A percentile compares a stretch with the other conserved stretches of the same genome.
Conservation (phyloP, 2,797 vertebrate genomes). For the Lagorchestes hirsutus region DNA sequence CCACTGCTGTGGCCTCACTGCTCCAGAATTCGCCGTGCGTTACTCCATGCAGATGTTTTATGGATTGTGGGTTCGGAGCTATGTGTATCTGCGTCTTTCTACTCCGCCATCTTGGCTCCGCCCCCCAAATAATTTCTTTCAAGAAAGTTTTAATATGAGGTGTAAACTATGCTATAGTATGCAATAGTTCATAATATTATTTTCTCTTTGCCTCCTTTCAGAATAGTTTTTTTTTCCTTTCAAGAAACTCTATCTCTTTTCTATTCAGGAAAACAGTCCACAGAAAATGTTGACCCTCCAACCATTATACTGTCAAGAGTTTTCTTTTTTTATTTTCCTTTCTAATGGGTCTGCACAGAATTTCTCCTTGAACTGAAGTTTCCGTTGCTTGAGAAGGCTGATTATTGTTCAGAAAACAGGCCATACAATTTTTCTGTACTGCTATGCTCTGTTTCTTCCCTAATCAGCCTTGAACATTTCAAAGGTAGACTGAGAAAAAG, state of each 20-base stretch:
- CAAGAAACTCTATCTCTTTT: neutral
- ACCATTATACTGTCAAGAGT: neutral
- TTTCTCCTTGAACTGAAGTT: neutral
- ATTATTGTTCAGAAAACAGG: neutral
- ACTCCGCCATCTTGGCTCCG: too few species aligned
- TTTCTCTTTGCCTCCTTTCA: neutral
- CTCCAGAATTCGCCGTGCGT: too few species aligned
- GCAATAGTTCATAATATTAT: neutral
- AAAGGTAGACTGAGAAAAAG: neutral
- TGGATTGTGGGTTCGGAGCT: too few species aligned
- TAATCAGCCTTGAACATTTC: constrained; percentile 30
- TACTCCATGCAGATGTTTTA: too few species aligned
- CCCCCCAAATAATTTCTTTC: neutral
- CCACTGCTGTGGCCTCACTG: too few species aligned
- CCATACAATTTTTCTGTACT: neutral
- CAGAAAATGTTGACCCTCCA: neutral
- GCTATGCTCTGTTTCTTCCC: neutral
- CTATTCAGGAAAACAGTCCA: neutral
- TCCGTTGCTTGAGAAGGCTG: neutral
- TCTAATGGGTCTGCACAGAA: neutral
- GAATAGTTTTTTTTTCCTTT: neutral
- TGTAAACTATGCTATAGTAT: neutral
- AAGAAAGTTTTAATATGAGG: neutral
- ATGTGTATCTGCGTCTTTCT: too few species aligned
- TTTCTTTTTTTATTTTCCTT: neutral